These are phyloP conservation scores for Apis laboriosa DNA, from an alignment of 1,140 invertebrate genomes.

Conservation along the genomic window DNA sequence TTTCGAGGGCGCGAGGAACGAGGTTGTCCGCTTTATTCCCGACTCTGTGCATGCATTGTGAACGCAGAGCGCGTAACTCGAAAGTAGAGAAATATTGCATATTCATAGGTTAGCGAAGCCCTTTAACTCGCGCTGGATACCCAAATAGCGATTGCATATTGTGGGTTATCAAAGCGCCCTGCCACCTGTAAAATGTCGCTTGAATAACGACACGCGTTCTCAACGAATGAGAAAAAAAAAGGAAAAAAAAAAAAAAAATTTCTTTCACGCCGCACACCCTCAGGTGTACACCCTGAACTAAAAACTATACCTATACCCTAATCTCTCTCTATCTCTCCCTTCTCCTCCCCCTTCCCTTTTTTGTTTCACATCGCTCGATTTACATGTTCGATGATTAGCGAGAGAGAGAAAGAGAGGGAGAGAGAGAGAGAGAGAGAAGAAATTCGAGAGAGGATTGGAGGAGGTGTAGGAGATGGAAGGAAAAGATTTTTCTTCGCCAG, in stretches of 20 bases:
- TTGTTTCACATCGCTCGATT: too few species aligned
- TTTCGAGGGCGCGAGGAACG: neutral
- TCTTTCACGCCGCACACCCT: neutral
- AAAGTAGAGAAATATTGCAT: constrained; percentile 62
- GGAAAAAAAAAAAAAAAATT: neutral
- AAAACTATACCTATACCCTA: neutral
- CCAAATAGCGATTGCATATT: constrained; percentile 59
- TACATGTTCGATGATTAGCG: too few species aligned
- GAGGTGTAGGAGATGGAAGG: neutral
- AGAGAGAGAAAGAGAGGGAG: too few species aligned
- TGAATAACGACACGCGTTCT: constrained; percentile 44
- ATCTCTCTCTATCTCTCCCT: neutral
- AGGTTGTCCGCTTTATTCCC: constrained; percentile 48
- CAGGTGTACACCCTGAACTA: neutral
- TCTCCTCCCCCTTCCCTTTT: too few species aligned
- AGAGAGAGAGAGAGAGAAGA: neutral
- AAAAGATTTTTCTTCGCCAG: neutral
- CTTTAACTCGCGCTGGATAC: constrained; percentile 52
- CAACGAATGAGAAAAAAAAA: neutral
- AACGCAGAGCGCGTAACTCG: constrained; percentile 54
- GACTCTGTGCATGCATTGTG: constrained; percentile 23
- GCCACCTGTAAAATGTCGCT: constrained; percentile 52
- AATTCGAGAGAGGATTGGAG: neutral
- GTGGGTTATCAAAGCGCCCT: constrained; percentile 56
- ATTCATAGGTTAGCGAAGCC: constrained; percentile 60